Conservation (phyloP, 1,140 invertebrate species). For the Metaphire vulgaris region DNA sequence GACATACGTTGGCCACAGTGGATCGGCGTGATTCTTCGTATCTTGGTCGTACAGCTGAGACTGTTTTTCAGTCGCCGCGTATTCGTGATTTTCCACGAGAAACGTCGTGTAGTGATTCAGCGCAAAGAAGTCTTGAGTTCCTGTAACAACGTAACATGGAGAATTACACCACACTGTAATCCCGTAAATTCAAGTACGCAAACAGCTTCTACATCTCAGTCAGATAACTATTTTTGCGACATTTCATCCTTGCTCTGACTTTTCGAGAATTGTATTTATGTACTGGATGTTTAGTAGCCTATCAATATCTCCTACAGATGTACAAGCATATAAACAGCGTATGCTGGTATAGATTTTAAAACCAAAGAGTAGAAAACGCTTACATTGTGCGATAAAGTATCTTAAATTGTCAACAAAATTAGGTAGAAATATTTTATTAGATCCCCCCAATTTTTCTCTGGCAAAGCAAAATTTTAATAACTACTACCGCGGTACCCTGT, state of each 20-base stretch:
- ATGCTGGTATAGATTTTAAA: no score
- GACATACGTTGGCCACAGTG: constrained; percentile 35
- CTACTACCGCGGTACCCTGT: background rate
- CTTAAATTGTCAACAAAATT: background rate
- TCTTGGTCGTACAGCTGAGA: constrained; percentile 34
- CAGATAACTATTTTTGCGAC: no score
- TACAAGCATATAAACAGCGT: background rate
- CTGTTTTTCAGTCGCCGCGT: constrained; percentile 30
- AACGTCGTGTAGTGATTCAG: constrained; percentile 44
- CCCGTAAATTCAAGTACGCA: background rate
- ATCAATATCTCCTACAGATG: background rate
- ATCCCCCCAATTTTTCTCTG: background rate
- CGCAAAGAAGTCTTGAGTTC: constrained; percentile 41
- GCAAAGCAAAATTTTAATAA: no score
- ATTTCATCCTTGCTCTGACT: no score
- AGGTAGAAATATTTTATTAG: background rate
- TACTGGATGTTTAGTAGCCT: background rate
- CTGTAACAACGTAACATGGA: constrained; percentile 29
- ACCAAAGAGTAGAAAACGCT: no score
- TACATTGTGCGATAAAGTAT: background rate
- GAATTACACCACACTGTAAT: background rate
- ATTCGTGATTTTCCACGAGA: constrained; percentile 31
- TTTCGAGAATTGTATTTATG: background rate
- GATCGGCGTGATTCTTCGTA: constrained; percentile 30
- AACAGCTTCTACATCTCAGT: background rate